Percentiles rank a stretch among this genome's conserved stretches.
phyloP scores from a whole-genome alignment of 2,888 invertebrate genomes.

The Bembecia ichneumoniformis region DNA sequence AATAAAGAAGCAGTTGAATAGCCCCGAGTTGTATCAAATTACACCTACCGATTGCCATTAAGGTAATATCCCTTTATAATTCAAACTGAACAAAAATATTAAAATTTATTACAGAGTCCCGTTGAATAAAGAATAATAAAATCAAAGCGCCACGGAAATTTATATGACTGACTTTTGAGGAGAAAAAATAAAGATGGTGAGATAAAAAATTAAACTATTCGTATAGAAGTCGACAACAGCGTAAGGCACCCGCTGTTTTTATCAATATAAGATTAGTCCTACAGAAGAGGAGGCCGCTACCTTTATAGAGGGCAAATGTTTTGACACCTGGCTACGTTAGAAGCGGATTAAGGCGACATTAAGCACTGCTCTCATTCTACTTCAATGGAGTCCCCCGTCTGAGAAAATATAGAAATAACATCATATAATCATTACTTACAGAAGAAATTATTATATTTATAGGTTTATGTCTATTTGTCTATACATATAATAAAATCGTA shows the following conservation, averaged over 20 bases:
- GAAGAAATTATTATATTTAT: no score
- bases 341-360: conserved; percentile 21
- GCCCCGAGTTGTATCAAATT: conserved; percentile 57
- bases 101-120: conserved; percentile 62
- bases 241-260: conserved; percentile 66
- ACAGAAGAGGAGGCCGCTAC: conserved; percentile 41
- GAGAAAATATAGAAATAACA: no score
- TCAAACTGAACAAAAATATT: conserved; percentile 65
- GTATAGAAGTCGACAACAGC: conserved; percentile 33
- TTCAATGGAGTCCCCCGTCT: no score
- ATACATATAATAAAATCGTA: no score
- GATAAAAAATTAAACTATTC: conserved; percentile 60
- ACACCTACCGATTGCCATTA: conserved; percentile 69
- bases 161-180: conserved; percentile 43
- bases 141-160: conserved; percentile 63
- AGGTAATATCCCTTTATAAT: conserved; percentile 65
- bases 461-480: no score
- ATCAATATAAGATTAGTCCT: conserved; percentile 63
- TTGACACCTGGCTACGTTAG: conserved; percentile 55
- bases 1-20: conserved; percentile 49
- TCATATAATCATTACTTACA: no score
- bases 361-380: no score
- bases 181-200: conserved; percentile 50
- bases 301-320: conserved; percentile 59
- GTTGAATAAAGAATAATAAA: conserved; percentile 62